Percentiles rank a stretch among this genome's conserved stretches.
Conservation (phyloP, 2,113 vertebrate genomes). For the Salvelinus namaycush region DNA sequence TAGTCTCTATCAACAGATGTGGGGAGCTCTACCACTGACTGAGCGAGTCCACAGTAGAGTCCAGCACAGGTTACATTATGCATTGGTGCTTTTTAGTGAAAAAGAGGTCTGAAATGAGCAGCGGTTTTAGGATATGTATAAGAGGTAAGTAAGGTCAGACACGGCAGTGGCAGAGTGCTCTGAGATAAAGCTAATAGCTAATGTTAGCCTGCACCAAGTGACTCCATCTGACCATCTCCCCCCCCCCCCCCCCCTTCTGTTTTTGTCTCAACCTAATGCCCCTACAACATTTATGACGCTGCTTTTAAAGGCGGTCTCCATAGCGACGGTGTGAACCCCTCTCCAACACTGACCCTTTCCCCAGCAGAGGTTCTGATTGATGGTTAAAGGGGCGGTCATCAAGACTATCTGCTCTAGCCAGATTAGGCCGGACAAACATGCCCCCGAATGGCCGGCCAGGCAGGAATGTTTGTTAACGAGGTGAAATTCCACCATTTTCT, state of each 20-base stretch:
- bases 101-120: not conserved
- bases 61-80: not conserved
- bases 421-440: slow-evolving; percentile 79
- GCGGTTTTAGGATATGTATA: not conserved
- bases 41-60: not conserved
- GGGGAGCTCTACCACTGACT: not conserved
- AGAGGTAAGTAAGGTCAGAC: not conserved
- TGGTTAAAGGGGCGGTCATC: slow-evolving; percentile 68
- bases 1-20: not conserved
- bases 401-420: slow-evolving; percentile 75
- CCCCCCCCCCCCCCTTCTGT: slow-evolving; percentile 53
- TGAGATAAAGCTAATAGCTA: no score
- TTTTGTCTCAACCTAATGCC: slow-evolving; percentile 56
- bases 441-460: slow-evolving; percentile 38
- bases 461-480: slow-evolving; percentile 54
- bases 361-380: slow-evolving; percentile 75
- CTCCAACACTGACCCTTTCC: slow-evolving; percentile 43
- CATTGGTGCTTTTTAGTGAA: not conserved
- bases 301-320: slow-evolving; percentile 74
- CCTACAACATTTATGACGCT: slow-evolving; percentile 65
- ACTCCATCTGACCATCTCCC: slow-evolving; percentile 17
- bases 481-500: slow-evolving; percentile 53
- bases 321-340: slow-evolving; percentile 72
- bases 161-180: no score
- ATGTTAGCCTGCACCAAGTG: slow-evolving; percentile 11